Conservation (phyloP, 2,888 invertebrate genomes). For the Enchytraeus crypticus region DNA sequence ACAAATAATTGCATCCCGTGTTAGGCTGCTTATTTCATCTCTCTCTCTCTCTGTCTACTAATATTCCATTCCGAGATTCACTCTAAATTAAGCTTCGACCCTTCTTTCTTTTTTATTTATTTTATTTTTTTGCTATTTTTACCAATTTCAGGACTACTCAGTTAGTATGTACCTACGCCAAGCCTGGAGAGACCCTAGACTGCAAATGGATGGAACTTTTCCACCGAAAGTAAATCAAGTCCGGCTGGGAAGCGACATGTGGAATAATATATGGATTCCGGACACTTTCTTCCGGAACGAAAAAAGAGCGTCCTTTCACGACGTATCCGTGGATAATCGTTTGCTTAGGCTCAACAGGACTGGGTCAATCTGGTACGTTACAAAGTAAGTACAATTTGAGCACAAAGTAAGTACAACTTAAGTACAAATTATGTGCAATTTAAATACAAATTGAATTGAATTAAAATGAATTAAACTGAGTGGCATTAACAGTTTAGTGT, state of each 20-base stretch:
- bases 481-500: no score
- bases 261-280: constrained; percentile 24
- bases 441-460: no score
- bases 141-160: constrained; percentile 21
- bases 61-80: no score
- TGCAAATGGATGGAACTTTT: constrained; percentile 16
- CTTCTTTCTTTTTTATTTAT: no score
- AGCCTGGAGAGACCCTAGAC: constrained; percentile 22
- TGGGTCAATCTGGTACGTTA: constrained; percentile 25
- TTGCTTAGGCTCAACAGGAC: constrained; percentile 19
- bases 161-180: constrained; percentile 26
- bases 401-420: no score
- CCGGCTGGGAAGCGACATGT: neutral
- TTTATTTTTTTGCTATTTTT: no score
- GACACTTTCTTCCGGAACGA: constrained; percentile 28
- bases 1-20: no score
- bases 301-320: constrained; percentile 25
- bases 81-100: no score
- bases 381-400: constrained; percentile 20
- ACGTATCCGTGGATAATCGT: constrained; percentile 24
- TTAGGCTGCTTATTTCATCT: no score
- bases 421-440: no score
- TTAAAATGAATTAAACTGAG: no score
- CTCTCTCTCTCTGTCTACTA: no score
- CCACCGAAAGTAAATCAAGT: neutral